These are phyloP conservation scores for Phengaris arion DNA, from an alignment of 2,888 invertebrate genomes.

Conservation along the genomic window DNA sequence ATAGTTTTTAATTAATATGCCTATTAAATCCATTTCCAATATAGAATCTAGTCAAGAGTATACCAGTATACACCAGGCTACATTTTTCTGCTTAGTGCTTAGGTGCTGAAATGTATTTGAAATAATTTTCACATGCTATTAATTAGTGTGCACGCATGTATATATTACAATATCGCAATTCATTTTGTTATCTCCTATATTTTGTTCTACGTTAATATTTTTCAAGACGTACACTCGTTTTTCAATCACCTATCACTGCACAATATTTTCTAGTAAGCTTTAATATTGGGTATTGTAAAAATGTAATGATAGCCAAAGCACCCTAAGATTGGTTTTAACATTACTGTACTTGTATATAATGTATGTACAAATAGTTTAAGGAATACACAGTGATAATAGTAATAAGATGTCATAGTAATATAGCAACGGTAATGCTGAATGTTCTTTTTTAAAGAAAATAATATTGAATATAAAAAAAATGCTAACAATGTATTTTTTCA, in stretches of 20 bases:
- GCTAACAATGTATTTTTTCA: constrained; percentile 25
- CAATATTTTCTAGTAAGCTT: constrained; percentile 50
- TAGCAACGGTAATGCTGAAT: constrained; percentile 25
- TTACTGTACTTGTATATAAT: constrained; percentile 59
- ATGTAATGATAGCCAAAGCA: constrained; percentile 68
- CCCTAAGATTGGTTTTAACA: constrained; percentile 67
- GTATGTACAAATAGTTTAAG: constrained; percentile 60
- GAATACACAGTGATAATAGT: constrained; percentile 77
- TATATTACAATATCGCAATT: not conserved
- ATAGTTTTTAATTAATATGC: too few species aligned
- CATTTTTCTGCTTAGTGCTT: not conserved
- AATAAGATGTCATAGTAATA: constrained; percentile 62
- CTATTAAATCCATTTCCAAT: not conserved
- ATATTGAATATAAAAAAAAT: constrained; percentile 14
- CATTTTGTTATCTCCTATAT: not conserved
- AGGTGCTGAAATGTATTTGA: not conserved
- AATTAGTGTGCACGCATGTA: not conserved
- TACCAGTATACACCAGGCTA: not conserved
- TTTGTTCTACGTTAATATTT: not conserved
- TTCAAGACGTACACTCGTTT: not conserved
- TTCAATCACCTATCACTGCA: constrained; percentile 42
- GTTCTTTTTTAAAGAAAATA: constrained; percentile 3
- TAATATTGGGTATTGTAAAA: constrained; percentile 55
- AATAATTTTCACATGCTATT: too few species aligned
- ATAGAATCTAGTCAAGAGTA: constrained; percentile 15